Conservation (phyloP, 2,113 vertebrate species). For the Marmota flaviventris region DNA sequence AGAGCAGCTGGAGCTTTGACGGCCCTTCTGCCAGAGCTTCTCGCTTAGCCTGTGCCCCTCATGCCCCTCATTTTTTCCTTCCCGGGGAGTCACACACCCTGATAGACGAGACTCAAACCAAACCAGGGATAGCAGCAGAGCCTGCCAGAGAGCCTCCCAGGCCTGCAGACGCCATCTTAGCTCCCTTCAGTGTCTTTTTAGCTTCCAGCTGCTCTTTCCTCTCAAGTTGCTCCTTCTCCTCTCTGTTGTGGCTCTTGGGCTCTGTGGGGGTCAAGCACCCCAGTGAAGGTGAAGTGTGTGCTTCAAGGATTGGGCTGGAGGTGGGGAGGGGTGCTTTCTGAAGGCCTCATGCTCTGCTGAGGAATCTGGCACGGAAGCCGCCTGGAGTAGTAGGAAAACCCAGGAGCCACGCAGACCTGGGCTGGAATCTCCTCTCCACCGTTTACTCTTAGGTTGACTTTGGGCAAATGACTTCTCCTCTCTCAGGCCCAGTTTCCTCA, state of each 20-base stretch:
- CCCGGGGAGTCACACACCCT: background rate
- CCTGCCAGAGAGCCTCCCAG: background rate
- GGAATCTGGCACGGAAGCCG: background rate
- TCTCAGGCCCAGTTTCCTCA: background rate
- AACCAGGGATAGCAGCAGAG: background rate
- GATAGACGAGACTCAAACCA: background rate
- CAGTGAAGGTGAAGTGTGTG: background rate
- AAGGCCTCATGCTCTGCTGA: background rate
- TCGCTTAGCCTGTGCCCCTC: background rate
- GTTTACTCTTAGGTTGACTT: background rate
- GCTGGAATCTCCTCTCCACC: background rate
- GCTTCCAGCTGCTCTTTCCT: background rate
- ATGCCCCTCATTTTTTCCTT: background rate
- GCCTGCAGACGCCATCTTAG: background rate
- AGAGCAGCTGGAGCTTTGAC: slow-evolving; percentile 42
- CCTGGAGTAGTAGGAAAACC: background rate
- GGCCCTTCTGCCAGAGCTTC: background rate
- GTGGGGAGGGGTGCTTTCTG: background rate
- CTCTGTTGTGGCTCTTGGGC: background rate
- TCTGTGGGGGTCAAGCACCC: background rate
- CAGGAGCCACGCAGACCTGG: background rate
- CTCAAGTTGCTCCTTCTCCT: background rate
- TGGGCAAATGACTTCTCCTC: background rate
- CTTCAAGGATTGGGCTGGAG: background rate
- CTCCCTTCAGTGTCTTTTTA: background rate